Conservation (phyloP, 2,113 vertebrate species). For the Turdus rufiventris region DNA sequence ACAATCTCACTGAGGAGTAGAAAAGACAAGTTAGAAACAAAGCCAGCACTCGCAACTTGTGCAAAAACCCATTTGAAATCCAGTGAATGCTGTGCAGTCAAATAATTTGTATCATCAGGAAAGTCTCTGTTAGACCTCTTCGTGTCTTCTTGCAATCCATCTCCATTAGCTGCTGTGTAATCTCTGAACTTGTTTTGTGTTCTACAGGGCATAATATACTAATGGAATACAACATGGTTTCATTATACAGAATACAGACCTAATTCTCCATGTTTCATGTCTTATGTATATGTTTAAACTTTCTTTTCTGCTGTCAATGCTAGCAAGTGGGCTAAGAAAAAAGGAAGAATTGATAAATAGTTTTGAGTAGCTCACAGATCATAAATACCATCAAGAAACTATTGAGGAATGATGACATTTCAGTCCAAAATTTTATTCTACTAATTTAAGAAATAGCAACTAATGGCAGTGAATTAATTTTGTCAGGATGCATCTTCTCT, state of each 20-base stretch:
- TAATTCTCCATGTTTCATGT: not conserved
- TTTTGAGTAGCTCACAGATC: not conserved
- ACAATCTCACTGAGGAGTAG: not conserved
- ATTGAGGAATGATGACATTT: not conserved
- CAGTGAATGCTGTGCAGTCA: not conserved
- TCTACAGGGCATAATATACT: not conserved
- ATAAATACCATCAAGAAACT: not conserved
- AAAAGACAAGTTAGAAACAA: not conserved
- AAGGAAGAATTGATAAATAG: not conserved
- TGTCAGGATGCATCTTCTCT: not conserved
- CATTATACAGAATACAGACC: not conserved
- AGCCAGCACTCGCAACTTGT: not conserved
- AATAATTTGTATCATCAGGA: not conserved
- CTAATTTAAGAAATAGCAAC: not conserved
- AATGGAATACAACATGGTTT: not conserved
- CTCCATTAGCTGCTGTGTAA: not conserved
- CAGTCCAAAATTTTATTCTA: not conserved
- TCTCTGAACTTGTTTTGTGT: not conserved
- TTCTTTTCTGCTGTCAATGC: not conserved
- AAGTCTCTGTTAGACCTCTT: not conserved
- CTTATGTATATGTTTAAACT: not conserved
- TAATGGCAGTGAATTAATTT: not conserved
- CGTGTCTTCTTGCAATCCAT: not conserved
- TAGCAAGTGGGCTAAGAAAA: not conserved
- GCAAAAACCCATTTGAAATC: not conserved